These are phyloP conservation scores for Percopsis omiscomaycus DNA, from an alignment of 2,797 vertebrate genomes.

Conservation along the genomic window DNA sequence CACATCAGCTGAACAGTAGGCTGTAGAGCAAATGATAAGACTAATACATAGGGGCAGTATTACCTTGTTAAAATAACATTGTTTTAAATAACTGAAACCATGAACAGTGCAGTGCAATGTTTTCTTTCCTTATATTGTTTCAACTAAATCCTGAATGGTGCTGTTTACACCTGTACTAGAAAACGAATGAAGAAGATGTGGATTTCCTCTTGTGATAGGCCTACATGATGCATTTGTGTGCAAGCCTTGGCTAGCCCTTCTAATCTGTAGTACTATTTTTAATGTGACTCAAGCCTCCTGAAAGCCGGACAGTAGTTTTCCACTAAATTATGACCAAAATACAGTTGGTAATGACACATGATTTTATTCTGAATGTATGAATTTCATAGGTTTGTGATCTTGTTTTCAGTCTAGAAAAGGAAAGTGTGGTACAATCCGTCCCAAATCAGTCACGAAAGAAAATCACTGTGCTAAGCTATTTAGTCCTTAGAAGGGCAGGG, in stretches of 20 bases:
- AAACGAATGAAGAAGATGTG: not conserved
- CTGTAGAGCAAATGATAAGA: not conserved
- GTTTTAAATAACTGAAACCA: not conserved
- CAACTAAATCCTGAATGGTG: not conserved
- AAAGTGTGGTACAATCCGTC: not conserved
- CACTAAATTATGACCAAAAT: too few species aligned
- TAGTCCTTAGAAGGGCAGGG: constrained; percentile 48
- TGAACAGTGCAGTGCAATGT: not conserved
- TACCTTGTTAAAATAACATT: not conserved
- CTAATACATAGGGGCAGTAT: not conserved
- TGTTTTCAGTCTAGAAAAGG: too few species aligned
- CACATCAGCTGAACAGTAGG: constrained; percentile 13
- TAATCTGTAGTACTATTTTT: too few species aligned
- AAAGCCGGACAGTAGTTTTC: too few species aligned
- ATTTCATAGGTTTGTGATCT: too few species aligned
- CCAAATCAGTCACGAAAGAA: constrained; percentile 3
- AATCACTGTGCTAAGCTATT: constrained; percentile 10
- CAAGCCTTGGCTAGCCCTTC: too few species aligned
- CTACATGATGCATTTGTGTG: too few species aligned
- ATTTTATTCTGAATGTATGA: too few species aligned
- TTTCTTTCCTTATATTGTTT: too few species aligned
- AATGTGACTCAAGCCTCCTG: too few species aligned
- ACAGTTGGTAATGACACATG: too few species aligned
- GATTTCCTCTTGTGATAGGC: too few species aligned
- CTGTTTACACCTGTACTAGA: not conserved